Percentiles rank a stretch among this genome's conserved stretches.
Evolutionary conservation across 1,140 invertebrate genomes (phyloP).

Genomic region (Formica selysi): DNA sequence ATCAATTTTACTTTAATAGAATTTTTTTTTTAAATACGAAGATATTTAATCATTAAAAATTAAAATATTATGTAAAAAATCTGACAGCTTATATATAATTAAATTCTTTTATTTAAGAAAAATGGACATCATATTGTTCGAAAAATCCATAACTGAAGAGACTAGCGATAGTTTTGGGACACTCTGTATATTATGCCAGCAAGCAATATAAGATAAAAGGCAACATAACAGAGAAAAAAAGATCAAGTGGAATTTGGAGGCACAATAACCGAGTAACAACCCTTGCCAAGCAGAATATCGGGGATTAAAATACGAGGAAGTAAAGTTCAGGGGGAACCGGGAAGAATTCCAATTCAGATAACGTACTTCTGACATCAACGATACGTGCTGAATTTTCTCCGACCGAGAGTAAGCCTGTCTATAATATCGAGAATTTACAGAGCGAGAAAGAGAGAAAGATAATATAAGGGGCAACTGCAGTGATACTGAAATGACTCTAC

Average conservation of each 20-base stretch:
- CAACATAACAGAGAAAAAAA: conserved; percentile 46
- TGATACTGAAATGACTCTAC: conserved; percentile 44
- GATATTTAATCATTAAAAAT: not conserved
- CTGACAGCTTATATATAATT: not conserved
- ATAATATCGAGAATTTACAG: conserved; percentile 61
- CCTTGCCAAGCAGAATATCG: conserved; percentile 60
- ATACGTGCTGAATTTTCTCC: conserved; percentile 59
- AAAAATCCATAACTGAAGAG: not conserved
- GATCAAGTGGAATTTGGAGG: conserved; percentile 56
- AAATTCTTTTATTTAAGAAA: not conserved
- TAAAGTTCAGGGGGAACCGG: conserved; percentile 54
- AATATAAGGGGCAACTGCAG: conserved; percentile 25
- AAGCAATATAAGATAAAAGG: conserved; percentile 43
- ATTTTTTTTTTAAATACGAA: not conserved
- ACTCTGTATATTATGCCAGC: conserved; percentile 43
- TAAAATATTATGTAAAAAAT: not conserved
- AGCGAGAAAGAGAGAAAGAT: not conserved
- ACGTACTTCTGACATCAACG: conserved; percentile 57
- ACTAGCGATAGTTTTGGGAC: conserved; percentile 16
- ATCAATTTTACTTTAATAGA: not conserved
- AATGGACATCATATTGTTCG: not conserved
- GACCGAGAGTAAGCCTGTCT: conserved; percentile 42
- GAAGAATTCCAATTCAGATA: conserved; percentile 65
- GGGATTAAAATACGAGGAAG: conserved; percentile 63
- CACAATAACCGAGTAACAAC: conserved; percentile 64